These are phyloP conservation scores for Danaus melanippus DNA, from an alignment of 1,140 invertebrate species.

Conservation along the genomic window DNA sequence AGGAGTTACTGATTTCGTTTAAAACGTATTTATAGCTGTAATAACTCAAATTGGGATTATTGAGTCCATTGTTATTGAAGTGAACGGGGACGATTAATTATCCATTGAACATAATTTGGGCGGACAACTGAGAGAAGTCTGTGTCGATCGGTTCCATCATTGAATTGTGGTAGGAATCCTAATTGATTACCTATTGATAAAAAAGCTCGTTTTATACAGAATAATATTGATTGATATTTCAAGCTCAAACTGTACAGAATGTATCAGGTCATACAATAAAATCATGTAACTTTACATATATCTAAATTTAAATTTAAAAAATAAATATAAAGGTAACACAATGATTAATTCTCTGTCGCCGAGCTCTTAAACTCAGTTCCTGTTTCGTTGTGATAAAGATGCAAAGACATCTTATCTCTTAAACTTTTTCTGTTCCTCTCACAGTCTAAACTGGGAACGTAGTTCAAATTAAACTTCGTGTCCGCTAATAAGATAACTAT, in stretches of 20 bases:
- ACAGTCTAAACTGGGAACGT: slow-evolving; percentile 37
- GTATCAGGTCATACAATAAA: too few species aligned
- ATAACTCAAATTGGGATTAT: slow-evolving; percentile 24
- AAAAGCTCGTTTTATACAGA: too few species aligned
- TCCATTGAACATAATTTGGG: slow-evolving; percentile 69
- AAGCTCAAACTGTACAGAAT: too few species aligned
- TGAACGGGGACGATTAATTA: slow-evolving; percentile 63
- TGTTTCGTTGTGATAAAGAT: slow-evolving; percentile 45
- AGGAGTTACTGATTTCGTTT: too few species aligned
- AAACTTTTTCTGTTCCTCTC: slow-evolving; percentile 59
- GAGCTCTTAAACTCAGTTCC: slow-evolving; percentile 26
- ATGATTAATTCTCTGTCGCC: slow-evolving; percentile 50
- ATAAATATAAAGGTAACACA: background rate
- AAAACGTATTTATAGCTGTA: too few species aligned
- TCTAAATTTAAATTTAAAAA: too few species aligned
- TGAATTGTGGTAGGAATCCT: slow-evolving; percentile 16
- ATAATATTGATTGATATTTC: too few species aligned
- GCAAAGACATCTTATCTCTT: slow-evolving; percentile 59
- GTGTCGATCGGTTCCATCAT: slow-evolving; percentile 41
- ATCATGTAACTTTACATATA: too few species aligned
- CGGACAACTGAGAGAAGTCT: slow-evolving; percentile 42
- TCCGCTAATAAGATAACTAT: slow-evolving; percentile 54
- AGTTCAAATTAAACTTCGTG: slow-evolving; percentile 59
- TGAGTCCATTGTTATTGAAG: slow-evolving; percentile 54
- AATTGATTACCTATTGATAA: too few species aligned